Evolutionary conservation across 2,113 vertebrate species (phyloP), one percentile per base, ranked within the genome.

Genomic region (Alligator mississippiensis): DNA sequence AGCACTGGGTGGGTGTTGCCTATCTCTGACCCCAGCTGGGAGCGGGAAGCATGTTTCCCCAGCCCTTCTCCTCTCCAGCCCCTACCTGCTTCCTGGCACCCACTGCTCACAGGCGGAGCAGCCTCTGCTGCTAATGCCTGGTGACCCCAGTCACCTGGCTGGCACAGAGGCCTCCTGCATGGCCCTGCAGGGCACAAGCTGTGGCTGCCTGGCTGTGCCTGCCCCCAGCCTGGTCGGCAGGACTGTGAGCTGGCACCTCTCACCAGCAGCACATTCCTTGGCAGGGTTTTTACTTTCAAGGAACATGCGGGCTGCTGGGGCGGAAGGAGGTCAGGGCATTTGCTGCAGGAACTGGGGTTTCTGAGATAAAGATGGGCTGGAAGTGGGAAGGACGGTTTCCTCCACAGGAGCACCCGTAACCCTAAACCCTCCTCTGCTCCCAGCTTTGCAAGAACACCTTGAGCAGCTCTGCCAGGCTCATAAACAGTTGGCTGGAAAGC

Each of bases 21-120:
- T 87, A 95, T 86, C 88, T 93, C 77, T 87, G 72, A 70, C 61
- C 84, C 93, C 0, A 28, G 87, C 79, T 95, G 95, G 95, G 94
- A 96, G 86, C 87, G 80, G 90, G 91, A 93, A 90, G 64, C 79
- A 82, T 82, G 34, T 61, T 92, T 72, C 94, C 85, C 93, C 86
- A 93, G 85, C 27, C 21, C 84, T 96, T 89, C 87, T 85, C 93
- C 93, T 93, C 90, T 85, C 89, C 92, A 95, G 93, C 95, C 96
- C 90, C 96, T 82, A 76, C 82, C 62, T 75, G 75, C 85, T 85
- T 92, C 80, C 3, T 70, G 88, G 82, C 92, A 72, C 93, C 92
- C 94, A 91, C 92, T 16, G 1, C 93, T 97, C 84, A 80, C 93
- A 3, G 55, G 87, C 3, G 5, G 94, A 89, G 86, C 82, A 91